Conservation (phyloP, 2,888 invertebrate genomes). For the Cerceris ruficornis region DNA sequence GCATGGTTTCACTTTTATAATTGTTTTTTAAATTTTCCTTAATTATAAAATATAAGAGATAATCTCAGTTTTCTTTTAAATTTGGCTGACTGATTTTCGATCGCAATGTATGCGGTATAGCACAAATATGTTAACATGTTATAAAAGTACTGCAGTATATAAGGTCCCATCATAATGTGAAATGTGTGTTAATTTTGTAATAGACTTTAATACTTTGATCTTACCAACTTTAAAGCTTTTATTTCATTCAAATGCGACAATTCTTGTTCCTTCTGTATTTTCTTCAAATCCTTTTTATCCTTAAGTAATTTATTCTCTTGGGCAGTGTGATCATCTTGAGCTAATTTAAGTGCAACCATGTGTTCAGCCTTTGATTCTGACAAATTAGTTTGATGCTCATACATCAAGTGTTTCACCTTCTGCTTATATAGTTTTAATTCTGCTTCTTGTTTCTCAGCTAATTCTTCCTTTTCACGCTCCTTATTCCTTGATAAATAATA, state of each 20-base stretch:
- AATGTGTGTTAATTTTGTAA: background rate
- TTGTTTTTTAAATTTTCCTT: background rate
- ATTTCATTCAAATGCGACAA: conserved; percentile 88
- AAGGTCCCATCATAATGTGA: conserved; percentile 11
- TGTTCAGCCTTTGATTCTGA: conserved; percentile 93
- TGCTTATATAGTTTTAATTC: conserved; percentile 95
- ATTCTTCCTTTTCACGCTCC: conserved; percentile 94
- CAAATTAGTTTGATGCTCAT: conserved; percentile 93
- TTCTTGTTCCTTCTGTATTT: conserved; percentile 87
- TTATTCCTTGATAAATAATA: conserved; percentile 84
- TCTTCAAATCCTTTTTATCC: conserved; percentile 88
- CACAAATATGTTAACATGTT: too few relatives aligned
- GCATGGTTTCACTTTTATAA: too few relatives aligned
- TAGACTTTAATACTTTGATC: conserved; percentile 15
- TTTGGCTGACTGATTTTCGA: too few relatives aligned
- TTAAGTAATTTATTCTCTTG: conserved; percentile 90
- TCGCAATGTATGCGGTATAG: too few relatives aligned
- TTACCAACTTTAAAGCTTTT: conserved; percentile 87
- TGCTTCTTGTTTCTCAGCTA: conserved; percentile 92
- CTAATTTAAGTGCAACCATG: conserved; percentile 90
- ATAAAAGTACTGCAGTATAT: background rate
- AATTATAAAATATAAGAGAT: background rate
- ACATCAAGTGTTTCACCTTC: conserved; percentile 95
- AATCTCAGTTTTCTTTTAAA: background rate
- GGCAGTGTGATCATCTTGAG: conserved; percentile 91